A percentile compares a stretch with the other conserved stretches of the same genome.
Conservation (phyloP, 2,113 vertebrate species). For the Phoenicopterus ruber region DNA sequence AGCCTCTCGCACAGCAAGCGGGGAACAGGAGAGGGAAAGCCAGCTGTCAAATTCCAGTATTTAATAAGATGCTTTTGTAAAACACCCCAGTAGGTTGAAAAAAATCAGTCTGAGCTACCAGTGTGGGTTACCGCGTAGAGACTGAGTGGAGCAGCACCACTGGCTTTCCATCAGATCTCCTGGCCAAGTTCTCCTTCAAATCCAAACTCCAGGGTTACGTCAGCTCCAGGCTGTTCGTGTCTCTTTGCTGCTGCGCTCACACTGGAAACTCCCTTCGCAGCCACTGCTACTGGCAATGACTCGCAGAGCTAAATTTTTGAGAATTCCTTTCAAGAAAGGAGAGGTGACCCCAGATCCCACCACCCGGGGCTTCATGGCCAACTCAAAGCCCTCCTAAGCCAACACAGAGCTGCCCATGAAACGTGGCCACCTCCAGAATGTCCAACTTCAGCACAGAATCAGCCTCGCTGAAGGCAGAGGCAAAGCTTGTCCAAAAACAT, state of each 20-base stretch:
- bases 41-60: neutral
- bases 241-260: neutral
- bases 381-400: neutral
- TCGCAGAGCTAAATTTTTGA: neutral
- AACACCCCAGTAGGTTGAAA: neutral
- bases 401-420: neutral
- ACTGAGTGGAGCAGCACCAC: neutral
- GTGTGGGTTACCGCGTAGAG: neutral
- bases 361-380: neutral
- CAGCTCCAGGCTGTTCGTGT: neutral
- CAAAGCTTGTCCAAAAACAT: neutral
- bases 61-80: neutral
- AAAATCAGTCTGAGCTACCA: neutral
- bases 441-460: fast-evolving
- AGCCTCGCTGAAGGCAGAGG: neutral
- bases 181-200: neutral
- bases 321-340: neutral
- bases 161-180: neutral
- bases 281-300: neutral
- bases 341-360: neutral
- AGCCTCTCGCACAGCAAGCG: neutral
- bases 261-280: neutral
- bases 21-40: neutral
- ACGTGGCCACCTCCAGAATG: neutral
- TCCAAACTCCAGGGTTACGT: neutral